Conservation (phyloP, 2,888 invertebrate species). For the Miltochrista miniata region DNA sequence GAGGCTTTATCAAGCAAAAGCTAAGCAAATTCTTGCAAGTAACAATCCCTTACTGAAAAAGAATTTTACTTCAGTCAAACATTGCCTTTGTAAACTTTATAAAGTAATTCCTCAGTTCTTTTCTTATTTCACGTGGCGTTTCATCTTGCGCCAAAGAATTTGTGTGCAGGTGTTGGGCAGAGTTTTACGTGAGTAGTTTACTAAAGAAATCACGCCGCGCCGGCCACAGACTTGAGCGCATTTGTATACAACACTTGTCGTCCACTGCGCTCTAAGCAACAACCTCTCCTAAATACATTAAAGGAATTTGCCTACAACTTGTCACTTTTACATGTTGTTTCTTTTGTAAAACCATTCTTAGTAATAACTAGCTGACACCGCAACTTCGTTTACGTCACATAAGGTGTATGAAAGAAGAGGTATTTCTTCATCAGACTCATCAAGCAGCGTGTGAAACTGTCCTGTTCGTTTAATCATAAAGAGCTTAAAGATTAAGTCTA, state of each 20-base stretch:
- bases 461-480: too few relatives aligned
- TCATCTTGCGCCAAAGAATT: slow-evolving; percentile 26
- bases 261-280: slow-evolving; percentile 13
- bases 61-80: slow-evolving; percentile 1
- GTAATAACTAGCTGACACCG: too few relatives aligned
- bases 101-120: background rate
- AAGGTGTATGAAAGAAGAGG: too few relatives aligned
- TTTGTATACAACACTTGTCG: slow-evolving; percentile 40
- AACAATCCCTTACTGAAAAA: background rate
- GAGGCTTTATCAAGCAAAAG: too few relatives aligned
- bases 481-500: too few relatives aligned
- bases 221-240: slow-evolving; percentile 32
- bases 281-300: slow-evolving; percentile 22
- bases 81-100: background rate
- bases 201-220: slow-evolving; percentile 64
- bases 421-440: too few relatives aligned
- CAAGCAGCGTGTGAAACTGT: too few relatives aligned
- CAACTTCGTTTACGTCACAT: too few relatives aligned
- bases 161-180: slow-evolving; percentile 61
- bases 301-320: slow-evolving; percentile 10
- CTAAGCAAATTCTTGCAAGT: too few relatives aligned
- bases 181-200: slow-evolving; percentile 70
- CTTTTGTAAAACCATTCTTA: too few relatives aligned
- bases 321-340: background rate
- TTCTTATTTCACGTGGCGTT: slow-evolving; percentile 1